Conservation (phyloP, 1,140 invertebrate species). For the Zaprionus camerounensis region DNA sequence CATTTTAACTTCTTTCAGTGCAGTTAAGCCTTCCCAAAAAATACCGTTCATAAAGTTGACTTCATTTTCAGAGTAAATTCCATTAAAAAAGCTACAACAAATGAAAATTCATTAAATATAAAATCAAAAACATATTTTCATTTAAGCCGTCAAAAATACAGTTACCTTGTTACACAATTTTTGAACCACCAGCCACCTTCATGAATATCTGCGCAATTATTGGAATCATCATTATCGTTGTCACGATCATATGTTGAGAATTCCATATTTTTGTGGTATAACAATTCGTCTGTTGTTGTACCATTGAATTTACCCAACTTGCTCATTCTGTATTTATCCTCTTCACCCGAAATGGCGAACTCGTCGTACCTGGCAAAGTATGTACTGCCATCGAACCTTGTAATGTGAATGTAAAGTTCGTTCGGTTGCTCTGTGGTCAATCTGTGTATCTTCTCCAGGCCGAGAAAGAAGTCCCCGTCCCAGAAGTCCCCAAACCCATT, state of each 20-base stretch:
- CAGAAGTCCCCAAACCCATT: not conserved
- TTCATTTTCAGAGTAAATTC: not conserved
- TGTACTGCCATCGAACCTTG: too few species aligned
- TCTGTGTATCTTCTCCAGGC: too few species aligned
- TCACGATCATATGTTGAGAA: not conserved
- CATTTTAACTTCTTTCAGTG: not conserved
- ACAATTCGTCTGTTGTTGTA: not conserved
- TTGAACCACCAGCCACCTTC: not conserved
- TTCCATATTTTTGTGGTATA: not conserved
- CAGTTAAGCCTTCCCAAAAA: fast-evolving
- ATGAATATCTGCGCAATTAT: not conserved
- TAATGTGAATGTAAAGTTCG: too few species aligned
- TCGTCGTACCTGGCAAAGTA: too few species aligned
- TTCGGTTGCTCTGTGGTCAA: too few species aligned
- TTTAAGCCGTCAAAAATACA: not conserved
- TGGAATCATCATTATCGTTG: not conserved
- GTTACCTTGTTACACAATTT: fast-evolving
- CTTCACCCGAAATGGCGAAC: too few species aligned
- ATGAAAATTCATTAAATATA: not conserved
- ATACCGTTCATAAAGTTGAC: not conserved
- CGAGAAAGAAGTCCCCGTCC: not conserved
- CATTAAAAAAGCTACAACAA: not conserved
- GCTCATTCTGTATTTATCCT: not conserved
- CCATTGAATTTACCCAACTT: not conserved
- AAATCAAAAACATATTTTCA: not conserved